A percentile compares a stretch with the other conserved stretches of the same genome.
phyloP scores from a whole-genome alignment of 1,140 invertebrate species.

The Cherax quadricarinatus region DNA sequence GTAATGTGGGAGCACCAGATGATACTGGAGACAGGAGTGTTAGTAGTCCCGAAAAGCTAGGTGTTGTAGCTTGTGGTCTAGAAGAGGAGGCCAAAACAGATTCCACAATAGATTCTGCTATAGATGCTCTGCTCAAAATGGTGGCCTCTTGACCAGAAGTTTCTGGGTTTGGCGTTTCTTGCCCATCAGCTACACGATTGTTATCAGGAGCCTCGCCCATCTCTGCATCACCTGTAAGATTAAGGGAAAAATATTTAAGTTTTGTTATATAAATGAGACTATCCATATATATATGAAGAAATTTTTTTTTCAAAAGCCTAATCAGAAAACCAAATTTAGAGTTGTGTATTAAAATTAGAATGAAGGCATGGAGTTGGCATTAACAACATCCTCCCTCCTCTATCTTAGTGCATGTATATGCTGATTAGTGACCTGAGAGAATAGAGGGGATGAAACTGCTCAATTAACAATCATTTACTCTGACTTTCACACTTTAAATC shows the following conservation, averaged over 20 bases:
- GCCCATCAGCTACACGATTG: slow-evolving; percentile 7
- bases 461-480: too few species aligned
- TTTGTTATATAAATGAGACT: neutral
- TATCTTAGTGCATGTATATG: too few species aligned
- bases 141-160: slow-evolving; percentile 57
- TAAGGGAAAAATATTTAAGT: neutral
- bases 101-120: slow-evolving; percentile 78
- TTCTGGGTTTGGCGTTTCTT: slow-evolving; percentile 34
- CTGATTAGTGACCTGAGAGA: too few species aligned
- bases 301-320: too few species aligned
- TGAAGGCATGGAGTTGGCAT: too few species aligned
- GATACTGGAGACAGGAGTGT: slow-evolving; percentile 60
- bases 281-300: neutral
- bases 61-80: slow-evolving; percentile 64
- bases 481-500: too few species aligned
- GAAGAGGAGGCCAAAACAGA: slow-evolving; percentile 76
- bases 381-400: too few species aligned
- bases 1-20: slow-evolving; percentile 32
- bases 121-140: slow-evolving; percentile 75
- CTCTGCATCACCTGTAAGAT: slow-evolving; percentile 44
- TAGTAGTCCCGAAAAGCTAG: slow-evolving; percentile 65
- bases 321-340: too few species aligned
- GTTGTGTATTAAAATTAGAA: too few species aligned
- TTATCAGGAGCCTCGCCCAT: slow-evolving; percentile 50
- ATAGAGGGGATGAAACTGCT: too few species aligned